Percentiles rank a stretch among this genome's conserved stretches.
Conservation (phyloP, 2,797 vertebrate genomes). For the Cyclura pinguis region DNA sequence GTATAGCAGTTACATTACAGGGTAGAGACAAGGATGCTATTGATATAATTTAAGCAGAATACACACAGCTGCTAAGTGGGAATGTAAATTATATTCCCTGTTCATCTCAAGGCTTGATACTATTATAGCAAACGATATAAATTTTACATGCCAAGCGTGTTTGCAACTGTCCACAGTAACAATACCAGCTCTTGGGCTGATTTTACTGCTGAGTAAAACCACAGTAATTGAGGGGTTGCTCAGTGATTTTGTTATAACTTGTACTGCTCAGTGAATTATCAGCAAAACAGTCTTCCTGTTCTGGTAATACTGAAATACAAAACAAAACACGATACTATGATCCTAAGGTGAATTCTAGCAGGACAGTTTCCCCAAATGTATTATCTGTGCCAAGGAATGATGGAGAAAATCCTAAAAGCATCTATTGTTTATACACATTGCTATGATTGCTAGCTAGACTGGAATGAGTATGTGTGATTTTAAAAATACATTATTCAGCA, state of each 20-base stretch:
- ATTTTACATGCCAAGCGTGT: slow-evolving; percentile 59
- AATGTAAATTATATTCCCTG: slow-evolving; percentile 63
- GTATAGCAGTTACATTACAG: slow-evolving; percentile 50
- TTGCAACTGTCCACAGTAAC: slow-evolving; percentile 59
- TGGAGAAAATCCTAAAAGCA: background rate
- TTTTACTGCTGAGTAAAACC: slow-evolving; percentile 30
- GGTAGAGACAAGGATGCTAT: slow-evolving; percentile 56
- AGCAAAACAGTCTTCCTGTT: background rate
- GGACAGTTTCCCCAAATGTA: background rate
- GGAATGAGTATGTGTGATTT: background rate
- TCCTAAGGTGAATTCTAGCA: background rate
- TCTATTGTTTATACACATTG: background rate
- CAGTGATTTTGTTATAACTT: background rate
- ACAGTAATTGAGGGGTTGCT: slow-evolving; percentile 25
- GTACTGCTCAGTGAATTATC: background rate
- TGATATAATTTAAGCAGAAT: slow-evolving; percentile 62
- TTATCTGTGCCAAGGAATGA: background rate
- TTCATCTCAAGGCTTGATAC: slow-evolving; percentile 57
- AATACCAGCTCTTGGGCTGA: slow-evolving; percentile 33
- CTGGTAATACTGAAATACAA: background rate
- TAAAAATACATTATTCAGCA: background rate
- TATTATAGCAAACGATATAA: slow-evolving; percentile 70
- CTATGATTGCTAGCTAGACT: background rate
- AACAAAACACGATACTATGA: no score
- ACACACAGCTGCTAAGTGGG: slow-evolving; percentile 59